These are phyloP conservation scores for Sceloporus undulatus DNA, from an alignment of 2,113 vertebrate species.

Conservation along the genomic window DNA sequence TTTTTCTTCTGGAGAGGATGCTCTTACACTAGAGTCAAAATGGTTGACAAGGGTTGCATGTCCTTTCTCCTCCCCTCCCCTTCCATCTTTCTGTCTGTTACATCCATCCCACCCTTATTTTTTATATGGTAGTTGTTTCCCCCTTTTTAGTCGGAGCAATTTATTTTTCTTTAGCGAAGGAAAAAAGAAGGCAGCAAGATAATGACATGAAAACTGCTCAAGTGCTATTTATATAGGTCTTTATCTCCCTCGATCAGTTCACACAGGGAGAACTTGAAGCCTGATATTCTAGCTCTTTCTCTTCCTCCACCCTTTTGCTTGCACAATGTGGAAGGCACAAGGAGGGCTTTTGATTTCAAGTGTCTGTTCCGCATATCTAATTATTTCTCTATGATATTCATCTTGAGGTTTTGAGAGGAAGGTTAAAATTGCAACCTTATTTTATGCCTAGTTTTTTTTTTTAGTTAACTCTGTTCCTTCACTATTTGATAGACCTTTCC, in stretches of 20 bases:
- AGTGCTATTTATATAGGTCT: slow-evolving; percentile 29
- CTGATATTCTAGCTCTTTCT: slow-evolving; percentile 3
- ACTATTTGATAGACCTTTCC: background rate
- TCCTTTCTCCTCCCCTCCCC: background rate
- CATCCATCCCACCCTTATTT: background rate
- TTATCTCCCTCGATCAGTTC: slow-evolving; percentile 37
- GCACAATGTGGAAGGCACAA: background rate
- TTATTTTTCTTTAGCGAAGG: slow-evolving; percentile 41
- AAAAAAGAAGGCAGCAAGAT: slow-evolving; percentile 44
- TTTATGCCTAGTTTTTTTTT: background rate
- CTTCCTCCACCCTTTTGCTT: background rate
- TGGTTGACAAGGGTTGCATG: background rate
- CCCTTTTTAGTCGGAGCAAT: slow-evolving; percentile 41
- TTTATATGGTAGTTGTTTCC: background rate
- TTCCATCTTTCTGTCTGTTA: background rate
- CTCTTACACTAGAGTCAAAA: slow-evolving; percentile 6
- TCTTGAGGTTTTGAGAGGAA: slow-evolving; percentile 46
- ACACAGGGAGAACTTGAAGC: slow-evolving; percentile 32
- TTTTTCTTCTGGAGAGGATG: slow-evolving; percentile 17
- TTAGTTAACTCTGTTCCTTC: background rate
- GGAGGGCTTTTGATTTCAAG: slow-evolving; percentile 50
- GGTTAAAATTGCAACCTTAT: slow-evolving; percentile 44
- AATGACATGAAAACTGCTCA: background rate
- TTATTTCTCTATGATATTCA: slow-evolving; percentile 44
- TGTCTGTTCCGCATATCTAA: slow-evolving; percentile 31